A percentile compares a stretch with the other conserved stretches of the same genome.
Conservation (phyloP, 2,113 vertebrate species). For the Tapirus terrestris region DNA sequence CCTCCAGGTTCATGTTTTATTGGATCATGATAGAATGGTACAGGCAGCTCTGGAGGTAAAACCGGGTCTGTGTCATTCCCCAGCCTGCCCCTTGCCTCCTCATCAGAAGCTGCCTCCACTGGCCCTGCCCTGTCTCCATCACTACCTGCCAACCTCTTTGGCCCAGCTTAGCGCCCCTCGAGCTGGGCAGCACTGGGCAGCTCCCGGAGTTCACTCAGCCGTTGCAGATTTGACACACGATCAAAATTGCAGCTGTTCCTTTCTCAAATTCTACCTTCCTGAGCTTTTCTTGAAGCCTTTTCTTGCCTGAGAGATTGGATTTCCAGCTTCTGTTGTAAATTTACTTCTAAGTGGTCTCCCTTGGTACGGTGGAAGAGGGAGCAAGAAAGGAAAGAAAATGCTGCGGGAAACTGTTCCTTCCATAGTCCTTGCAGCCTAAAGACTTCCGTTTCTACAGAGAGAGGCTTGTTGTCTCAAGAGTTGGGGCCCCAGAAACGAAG, state of each 20-base stretch:
- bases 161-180: conserved; percentile 7
- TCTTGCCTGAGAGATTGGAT: conserved; percentile 65
- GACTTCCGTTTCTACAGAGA: background rate
- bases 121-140: background rate
- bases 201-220: conserved; percentile 54
- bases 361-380: background rate
- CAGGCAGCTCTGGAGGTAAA: background rate
- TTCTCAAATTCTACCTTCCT: conserved; percentile 74
- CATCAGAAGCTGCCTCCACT: background rate
- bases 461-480: background rate
- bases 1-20: background rate
- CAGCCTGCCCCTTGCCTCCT: background rate
- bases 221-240: conserved; percentile 59
- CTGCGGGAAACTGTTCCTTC: background rate
- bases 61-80: conserved; percentile 14
- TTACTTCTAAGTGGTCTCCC: conserved; percentile 73
- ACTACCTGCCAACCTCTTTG: conserved; percentile 58
- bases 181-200: background rate
- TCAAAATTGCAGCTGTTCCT: conserved; percentile 73
- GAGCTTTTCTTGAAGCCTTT: conserved; percentile 59
- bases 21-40: conserved; percentile 59
- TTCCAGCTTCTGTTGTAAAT: conserved; percentile 79
- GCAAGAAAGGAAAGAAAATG: background rate
- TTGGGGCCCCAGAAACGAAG: background rate
- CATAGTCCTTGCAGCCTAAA: background rate